A percentile compares a stretch with the other conserved stretches of the same genome.
Evolutionary conservation across 1,140 invertebrate genomes (phyloP).

Genomic region (Zaprionus camerounensis): DNA sequence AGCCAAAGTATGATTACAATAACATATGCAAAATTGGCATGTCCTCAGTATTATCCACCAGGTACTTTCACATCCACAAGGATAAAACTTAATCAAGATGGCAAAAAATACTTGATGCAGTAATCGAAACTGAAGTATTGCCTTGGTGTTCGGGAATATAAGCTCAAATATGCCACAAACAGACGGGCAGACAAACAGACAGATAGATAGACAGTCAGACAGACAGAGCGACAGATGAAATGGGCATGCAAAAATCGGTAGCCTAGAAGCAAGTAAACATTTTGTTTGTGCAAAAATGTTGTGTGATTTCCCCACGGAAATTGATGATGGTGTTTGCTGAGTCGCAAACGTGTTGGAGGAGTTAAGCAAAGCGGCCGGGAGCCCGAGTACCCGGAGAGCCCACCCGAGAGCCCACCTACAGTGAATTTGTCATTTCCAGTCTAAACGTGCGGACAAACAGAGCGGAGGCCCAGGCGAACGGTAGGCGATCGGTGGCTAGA

Average conservation of each 20-base stretch:
- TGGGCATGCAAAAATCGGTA: slow-evolving; percentile 39
- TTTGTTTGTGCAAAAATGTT: slow-evolving; percentile 82
- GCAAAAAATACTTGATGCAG: background rate
- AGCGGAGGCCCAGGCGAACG: slow-evolving; percentile 22
- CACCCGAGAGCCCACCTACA: slow-evolving; percentile 66
- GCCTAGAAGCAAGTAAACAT: slow-evolving; percentile 63
- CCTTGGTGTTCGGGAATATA: background rate
- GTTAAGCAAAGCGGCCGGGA: slow-evolving; percentile 53
- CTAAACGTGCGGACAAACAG: slow-evolving; percentile 80
- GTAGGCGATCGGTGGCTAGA: background rate
- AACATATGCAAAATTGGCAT: no score
- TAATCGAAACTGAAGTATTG: slow-evolving; percentile 4
- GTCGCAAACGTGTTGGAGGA: slow-evolving; percentile 80
- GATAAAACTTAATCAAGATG: background rate
- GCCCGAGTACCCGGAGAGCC: slow-evolving; percentile 20
- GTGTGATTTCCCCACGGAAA: slow-evolving; percentile 82
- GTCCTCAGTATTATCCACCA: background rate
- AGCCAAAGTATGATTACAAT: no score
- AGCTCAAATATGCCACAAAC: slow-evolving; percentile 8
- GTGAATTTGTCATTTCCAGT: slow-evolving; percentile 83
- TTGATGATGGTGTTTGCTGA: slow-evolving; percentile 82
- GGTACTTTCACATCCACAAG: background rate
- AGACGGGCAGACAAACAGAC: background rate
- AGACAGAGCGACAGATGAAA: background rate
- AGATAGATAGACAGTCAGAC: background rate